Evolutionary conservation across 2,113 vertebrate species (phyloP).

Genomic region (Urocolius indicus): DNA sequence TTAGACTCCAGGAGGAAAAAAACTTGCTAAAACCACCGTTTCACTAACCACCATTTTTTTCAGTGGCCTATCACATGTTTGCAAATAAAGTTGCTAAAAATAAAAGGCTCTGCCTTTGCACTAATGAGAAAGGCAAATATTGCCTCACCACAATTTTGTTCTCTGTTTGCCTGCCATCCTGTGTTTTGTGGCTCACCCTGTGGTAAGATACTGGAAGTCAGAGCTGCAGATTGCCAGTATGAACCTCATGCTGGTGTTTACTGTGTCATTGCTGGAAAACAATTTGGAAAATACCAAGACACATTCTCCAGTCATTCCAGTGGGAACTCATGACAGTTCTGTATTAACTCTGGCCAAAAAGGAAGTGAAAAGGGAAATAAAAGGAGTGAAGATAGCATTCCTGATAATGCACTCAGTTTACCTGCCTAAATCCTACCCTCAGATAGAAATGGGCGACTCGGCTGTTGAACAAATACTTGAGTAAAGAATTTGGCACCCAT

Average conservation of each 20-base stretch:
- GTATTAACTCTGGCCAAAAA: background rate
- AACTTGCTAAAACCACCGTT: constrained; percentile 14
- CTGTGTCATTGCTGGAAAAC: constrained; percentile 10
- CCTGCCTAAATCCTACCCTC: background rate
- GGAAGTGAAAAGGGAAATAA: constrained; percentile 14
- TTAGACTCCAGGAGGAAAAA: background rate
- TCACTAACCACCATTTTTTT: constrained; percentile 17
- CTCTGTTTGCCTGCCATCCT: constrained; percentile 3
- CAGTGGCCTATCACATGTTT: constrained; percentile 17
- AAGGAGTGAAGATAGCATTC: background rate
- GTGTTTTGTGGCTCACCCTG: constrained; percentile 28
- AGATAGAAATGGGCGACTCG: background rate
- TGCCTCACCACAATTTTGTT: constrained; percentile 17
- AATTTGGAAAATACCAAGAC: constrained; percentile 15
- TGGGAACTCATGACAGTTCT: background rate
- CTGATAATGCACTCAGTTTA: background rate
- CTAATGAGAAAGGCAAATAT: constrained; percentile 53
- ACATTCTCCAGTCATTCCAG: background rate
- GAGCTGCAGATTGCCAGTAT: background rate
- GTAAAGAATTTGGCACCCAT: background rate
- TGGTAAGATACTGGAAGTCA: background rate
- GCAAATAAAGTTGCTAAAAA: constrained; percentile 42
- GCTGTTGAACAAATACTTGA: background rate
- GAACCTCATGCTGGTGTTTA: constrained; percentile 21
- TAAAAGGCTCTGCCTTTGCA: constrained; percentile 4